Base-by-base conservation (phyloP, 2,888 invertebrate species). In the Sclerodermus sp. region DNA sequence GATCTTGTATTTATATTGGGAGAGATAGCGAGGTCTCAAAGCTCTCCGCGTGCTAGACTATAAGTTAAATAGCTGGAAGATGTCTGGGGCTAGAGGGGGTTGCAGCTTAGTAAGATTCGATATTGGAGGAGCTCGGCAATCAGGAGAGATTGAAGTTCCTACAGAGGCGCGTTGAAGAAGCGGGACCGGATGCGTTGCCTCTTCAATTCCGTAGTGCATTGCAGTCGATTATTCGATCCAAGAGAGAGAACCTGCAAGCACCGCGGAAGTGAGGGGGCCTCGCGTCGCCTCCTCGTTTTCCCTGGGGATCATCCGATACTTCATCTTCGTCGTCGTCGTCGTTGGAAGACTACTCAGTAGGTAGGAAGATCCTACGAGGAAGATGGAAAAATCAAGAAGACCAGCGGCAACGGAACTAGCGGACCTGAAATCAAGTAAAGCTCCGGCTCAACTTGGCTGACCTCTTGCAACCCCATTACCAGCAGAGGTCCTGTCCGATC, bases 191-290 rank as follows among this genome's bases (percentile, higher is more conserved):
- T 83, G 83, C 81, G 82, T 82, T 82, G 82, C 85, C 83, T 80
- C 87, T 83, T 91, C 92, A 92, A 92, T 92, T 91, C 92, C 92
- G 91, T 91, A 91, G 92, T 91, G 92, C 91, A 92, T 91, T 92
- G 92, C 91, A 92, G 91, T 90, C 88, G 88, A 81, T 72, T 83
- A 80, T 68, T 84, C 79, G 77, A 77, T 78, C 78, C 78, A 64
- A 58, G 60, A 68, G 65, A 67, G 69, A 84, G 83, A 83, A 82
- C 86, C 90, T 91, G 92, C 91, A 91, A 91, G 91, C 91, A 90
- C 88, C 89, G 90, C 90, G 91, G 91, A 89, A 90, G 88, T 91
- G 92, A 91, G 89, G 88, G 79, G 82, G 83, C 83, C 61, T 71
- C 74, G 77, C 57, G 74, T 69, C 66, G 58, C 59, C 62, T 73